Conservation (phyloP, 2,888 invertebrate species). For the Dioctria linearis region DNA sequence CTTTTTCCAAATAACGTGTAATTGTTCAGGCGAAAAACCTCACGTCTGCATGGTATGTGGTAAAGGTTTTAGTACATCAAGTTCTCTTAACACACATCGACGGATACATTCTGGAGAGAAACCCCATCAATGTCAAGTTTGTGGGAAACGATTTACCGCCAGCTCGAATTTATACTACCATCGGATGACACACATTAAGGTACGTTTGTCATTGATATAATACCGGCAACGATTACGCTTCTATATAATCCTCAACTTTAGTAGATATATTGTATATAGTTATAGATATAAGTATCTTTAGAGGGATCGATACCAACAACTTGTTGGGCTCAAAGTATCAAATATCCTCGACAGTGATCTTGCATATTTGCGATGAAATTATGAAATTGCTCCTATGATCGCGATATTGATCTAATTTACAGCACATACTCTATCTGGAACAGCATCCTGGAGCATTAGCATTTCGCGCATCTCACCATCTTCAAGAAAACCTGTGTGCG, state of each 20-base stretch:
- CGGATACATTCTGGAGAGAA: constrained; percentile 98
- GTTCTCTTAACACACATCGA: constrained; percentile 94
- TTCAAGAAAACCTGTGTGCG: not conserved
- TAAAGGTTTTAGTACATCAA: constrained; percentile 96
- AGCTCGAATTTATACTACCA: constrained; percentile 98
- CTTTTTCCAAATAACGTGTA: constrained; percentile 54
- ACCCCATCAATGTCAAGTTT: constrained; percentile 94
- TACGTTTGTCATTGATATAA: constrained; percentile 68
- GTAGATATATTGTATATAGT: constrained; percentile 2
- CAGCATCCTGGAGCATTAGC: constrained; percentile 12
- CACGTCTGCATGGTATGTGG: constrained; percentile 97
- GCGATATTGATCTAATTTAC: constrained; percentile 22
- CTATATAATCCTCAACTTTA: constrained; percentile 14
- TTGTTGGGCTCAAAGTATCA: constrained; percentile 42
- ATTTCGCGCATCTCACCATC: not conserved
- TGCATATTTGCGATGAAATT: constrained; percentile 48
- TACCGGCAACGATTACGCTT: not conserved
- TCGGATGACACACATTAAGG: constrained; percentile 98
- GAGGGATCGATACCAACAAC: constrained; percentile 25
- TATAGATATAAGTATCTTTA: not conserved
- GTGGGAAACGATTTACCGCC: constrained; percentile 95
- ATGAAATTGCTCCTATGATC: constrained; percentile 40
- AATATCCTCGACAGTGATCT: constrained; percentile 40
- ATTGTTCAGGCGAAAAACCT: constrained; percentile 88
- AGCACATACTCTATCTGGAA: constrained; percentile 1